Evolutionary conservation across 2,113 vertebrate species (phyloP).

Genomic region (Brachirus orientalis): DNA sequence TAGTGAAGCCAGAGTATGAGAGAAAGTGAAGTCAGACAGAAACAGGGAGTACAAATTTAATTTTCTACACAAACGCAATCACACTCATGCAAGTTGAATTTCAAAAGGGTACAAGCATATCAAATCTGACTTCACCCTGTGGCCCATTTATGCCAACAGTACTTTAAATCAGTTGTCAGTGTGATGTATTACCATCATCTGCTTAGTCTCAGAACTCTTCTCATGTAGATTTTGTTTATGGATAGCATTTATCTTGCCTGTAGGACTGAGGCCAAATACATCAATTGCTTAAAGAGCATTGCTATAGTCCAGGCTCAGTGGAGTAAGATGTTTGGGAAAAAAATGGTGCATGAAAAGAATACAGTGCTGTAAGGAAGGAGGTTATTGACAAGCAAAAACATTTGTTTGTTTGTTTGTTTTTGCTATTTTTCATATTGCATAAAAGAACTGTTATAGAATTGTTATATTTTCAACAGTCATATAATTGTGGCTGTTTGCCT

Average conservation of each 20-base stretch:
- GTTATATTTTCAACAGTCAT: no score
- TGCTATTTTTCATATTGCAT: background rate
- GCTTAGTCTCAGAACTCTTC: slow-evolving; percentile 24
- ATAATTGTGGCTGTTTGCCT: no score
- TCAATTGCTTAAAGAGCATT: slow-evolving; percentile 2
- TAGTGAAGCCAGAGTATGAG: slow-evolving; percentile 21
- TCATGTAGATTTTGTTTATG: slow-evolving; percentile 39
- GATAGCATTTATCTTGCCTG: slow-evolving; percentile 24
- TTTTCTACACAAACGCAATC: slow-evolving; percentile 38
- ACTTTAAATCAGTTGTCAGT: slow-evolving; percentile 35
- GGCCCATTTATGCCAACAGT: slow-evolving; percentile 34
- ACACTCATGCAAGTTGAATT: slow-evolving; percentile 20
- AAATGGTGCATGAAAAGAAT: background rate
- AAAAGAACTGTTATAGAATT: no score
- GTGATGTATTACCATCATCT: slow-evolving; percentile 42
- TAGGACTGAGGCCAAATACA: slow-evolving; percentile 15
- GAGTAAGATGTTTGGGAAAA: background rate
- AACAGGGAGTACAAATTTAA: slow-evolving; percentile 33
- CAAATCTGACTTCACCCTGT: slow-evolving; percentile 39
- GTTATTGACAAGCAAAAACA: background rate
- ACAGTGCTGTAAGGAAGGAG: background rate
- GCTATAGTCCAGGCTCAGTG: background rate
- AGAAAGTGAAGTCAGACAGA: slow-evolving; percentile 35
- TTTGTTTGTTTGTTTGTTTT: background rate
- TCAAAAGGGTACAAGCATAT: slow-evolving; percentile 27